These are phyloP conservation scores for Campylomormyrus tamandua DNA, from an alignment of 2,113 vertebrate species.

Conservation along the genomic window DNA sequence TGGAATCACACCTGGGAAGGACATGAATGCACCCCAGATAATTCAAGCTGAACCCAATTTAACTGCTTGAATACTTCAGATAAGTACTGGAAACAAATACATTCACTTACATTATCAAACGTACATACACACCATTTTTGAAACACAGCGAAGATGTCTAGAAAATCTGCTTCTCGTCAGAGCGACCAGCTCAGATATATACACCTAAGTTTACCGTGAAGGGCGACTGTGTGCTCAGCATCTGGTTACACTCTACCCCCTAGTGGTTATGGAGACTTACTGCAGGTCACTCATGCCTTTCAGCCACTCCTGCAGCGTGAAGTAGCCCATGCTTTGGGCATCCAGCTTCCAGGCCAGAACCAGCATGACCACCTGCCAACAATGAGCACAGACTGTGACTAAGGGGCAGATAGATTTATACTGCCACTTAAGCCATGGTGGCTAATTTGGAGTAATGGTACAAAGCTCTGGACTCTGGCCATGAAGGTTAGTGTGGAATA, in stretches of 20 bases:
- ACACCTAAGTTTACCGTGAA: not conserved
- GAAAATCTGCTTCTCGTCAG: not conserved
- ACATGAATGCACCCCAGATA: not conserved
- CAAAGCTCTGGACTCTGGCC: not conserved
- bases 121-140: not conserved
- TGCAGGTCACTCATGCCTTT: slow-evolving; percentile 96
- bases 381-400: slow-evolving; percentile 30
- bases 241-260: not conserved
- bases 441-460: not conserved
- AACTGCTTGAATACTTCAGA: not conserved
- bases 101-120: not conserved
- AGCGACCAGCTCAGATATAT: not conserved
- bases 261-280: slow-evolving; percentile 61
- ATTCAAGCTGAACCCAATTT: not conserved
- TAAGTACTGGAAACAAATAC: not conserved
- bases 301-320: slow-evolving; percentile 96
- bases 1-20: slow-evolving; percentile 86
- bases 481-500: not conserved
- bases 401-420: not conserved
- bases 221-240: not conserved
- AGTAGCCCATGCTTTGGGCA: slow-evolving; percentile 98
- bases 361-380: slow-evolving; percentile 90
- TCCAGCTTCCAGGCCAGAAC: slow-evolving; percentile 98
- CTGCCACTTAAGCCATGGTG: not conserved
- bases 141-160: not conserved